These are phyloP conservation scores for Ochlodes sylvanus DNA, from an alignment of 2,888 invertebrate species.

Conservation along the genomic window DNA sequence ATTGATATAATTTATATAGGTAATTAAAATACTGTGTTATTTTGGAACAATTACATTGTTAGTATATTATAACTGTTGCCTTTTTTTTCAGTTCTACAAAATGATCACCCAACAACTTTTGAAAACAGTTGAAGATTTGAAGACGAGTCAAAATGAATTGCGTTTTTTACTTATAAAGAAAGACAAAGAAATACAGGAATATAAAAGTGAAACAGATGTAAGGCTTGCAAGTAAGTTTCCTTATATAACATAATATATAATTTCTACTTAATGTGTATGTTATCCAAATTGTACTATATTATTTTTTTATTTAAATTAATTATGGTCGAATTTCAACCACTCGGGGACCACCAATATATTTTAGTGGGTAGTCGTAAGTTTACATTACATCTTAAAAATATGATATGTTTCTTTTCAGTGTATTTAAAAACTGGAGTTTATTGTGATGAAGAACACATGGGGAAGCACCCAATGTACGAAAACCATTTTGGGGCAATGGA, in stretches of 20 bases:
- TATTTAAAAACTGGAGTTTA: constrained; percentile 58
- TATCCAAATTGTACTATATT: no score
- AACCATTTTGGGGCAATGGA: constrained; percentile 50
- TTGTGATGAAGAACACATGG: constrained; percentile 59
- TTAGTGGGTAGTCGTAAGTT: no score
- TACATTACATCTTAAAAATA: no score
- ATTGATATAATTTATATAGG: no score
- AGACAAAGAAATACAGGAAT: constrained; percentile 83
- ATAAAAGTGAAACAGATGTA: constrained; percentile 73
- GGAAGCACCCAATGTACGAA: constrained; percentile 51
- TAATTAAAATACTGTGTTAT: no score
- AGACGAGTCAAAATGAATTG: constrained; percentile 70
- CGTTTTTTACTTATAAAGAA: constrained; percentile 74
- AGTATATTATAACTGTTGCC: no score
- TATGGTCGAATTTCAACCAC: no score
- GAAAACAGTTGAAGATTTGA: constrained; percentile 72
- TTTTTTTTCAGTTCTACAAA: constrained; percentile 62
- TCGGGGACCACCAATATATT: no score
- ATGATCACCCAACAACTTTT: constrained; percentile 64
- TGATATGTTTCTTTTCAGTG: constrained; percentile 49
- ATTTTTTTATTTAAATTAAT: no score
- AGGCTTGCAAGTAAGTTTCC: constrained; percentile 47
- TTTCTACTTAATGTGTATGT: no score
- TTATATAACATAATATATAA: constrained; percentile 18
- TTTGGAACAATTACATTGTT: no score